Percentiles rank a stretch among this genome's conserved stretches.
These are phyloP conservation scores for Sialia sialis DNA, from an alignment of 2,113 vertebrate species.

Conservation along the genomic window DNA sequence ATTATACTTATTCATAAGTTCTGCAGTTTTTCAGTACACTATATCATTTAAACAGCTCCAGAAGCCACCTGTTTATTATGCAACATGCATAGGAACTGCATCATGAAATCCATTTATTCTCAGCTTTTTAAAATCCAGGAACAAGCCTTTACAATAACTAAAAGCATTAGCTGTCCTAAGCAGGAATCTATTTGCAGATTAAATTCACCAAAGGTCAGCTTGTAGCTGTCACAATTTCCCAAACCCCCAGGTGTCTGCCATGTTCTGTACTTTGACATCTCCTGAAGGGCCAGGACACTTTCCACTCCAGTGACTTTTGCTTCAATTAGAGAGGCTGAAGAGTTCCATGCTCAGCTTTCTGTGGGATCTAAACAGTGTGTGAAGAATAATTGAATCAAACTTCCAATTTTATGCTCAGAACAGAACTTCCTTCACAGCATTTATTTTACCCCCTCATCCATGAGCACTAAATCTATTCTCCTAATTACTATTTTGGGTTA, in stretches of 20 bases:
- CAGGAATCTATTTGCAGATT: slow-evolving; percentile 85
- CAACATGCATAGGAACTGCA: slow-evolving; percentile 14
- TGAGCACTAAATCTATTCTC: slow-evolving; percentile 39
- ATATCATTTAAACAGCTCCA: slow-evolving; percentile 30
- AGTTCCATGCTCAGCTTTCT: slow-evolving; percentile 48
- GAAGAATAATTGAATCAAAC: slow-evolving; percentile 67
- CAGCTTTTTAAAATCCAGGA: slow-evolving; percentile 64
- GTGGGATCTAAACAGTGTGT: slow-evolving; percentile 29
- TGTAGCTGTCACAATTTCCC: slow-evolving; percentile 71
- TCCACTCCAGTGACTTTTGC: slow-evolving; percentile 78
- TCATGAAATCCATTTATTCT: slow-evolving; percentile 63
- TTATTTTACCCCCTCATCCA: slow-evolving; percentile 29
- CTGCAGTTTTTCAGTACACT: slow-evolving; percentile 14
- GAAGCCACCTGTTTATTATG: slow-evolving; percentile 59
- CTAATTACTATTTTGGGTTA: slow-evolving; percentile 16
- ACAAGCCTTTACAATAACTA: slow-evolving; percentile 55
- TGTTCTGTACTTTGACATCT: slow-evolving; percentile 57
- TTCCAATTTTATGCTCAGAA: slow-evolving; percentile 18
- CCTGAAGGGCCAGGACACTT: slow-evolving; percentile 76
- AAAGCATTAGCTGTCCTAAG: slow-evolving; percentile 82
- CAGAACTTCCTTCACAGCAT: slow-evolving; percentile 21
- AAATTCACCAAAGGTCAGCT: slow-evolving; percentile 80
- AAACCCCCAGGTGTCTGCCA: slow-evolving; percentile 28
- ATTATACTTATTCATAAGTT: slow-evolving; percentile 32
- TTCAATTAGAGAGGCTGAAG: slow-evolving; percentile 79